Evolutionary conservation across 2,797 vertebrate genomes (phyloP).

Genomic region (Trematomus bernacchii): DNA sequence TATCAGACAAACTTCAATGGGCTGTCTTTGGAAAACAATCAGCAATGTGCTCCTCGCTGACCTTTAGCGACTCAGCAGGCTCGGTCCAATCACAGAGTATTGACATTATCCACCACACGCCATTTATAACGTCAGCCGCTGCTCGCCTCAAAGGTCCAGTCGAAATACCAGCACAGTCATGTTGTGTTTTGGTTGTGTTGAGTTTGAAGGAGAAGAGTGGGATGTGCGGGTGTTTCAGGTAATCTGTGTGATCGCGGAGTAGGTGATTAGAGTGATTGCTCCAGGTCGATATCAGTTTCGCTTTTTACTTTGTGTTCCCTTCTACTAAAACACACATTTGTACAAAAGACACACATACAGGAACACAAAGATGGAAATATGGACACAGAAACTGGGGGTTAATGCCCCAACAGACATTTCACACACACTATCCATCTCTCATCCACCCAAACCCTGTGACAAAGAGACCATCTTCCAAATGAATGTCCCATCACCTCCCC

Average conservation of each 20-base stretch:
- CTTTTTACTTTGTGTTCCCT: constrained; percentile 15
- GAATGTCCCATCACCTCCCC: constrained; percentile 26
- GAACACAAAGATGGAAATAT: background rate
- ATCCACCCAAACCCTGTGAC: constrained; percentile 11
- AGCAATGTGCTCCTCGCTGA: constrained; percentile 79
- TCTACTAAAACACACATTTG: constrained; percentile 18
- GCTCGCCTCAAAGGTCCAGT: constrained; percentile 72
- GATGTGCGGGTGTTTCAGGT: constrained; percentile 19
- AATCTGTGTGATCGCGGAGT: constrained; percentile 13
- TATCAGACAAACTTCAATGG: constrained; percentile 80
- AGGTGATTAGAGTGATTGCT: constrained; percentile 44
- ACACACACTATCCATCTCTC: background rate
- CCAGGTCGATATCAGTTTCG: constrained; percentile 16
- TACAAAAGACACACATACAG: background rate
- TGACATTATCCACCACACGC: constrained; percentile 79
- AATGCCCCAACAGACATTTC: background rate
- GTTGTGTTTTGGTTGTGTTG: constrained; percentile 72
- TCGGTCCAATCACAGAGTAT: constrained; percentile 83
- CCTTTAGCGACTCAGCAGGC: constrained; percentile 80
- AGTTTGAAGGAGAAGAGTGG: constrained; percentile 38
- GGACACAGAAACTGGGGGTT: background rate
- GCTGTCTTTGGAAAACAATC: constrained; percentile 84
- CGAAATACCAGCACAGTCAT: constrained; percentile 79
- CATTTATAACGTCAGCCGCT: constrained; percentile 76
- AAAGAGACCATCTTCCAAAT: constrained; percentile 49